A percentile compares a stretch with the other conserved stretches of the same genome.
phyloP scores from a whole-genome alignment of 2,113 vertebrate species.

The Diphyllodes magnificus region DNA sequence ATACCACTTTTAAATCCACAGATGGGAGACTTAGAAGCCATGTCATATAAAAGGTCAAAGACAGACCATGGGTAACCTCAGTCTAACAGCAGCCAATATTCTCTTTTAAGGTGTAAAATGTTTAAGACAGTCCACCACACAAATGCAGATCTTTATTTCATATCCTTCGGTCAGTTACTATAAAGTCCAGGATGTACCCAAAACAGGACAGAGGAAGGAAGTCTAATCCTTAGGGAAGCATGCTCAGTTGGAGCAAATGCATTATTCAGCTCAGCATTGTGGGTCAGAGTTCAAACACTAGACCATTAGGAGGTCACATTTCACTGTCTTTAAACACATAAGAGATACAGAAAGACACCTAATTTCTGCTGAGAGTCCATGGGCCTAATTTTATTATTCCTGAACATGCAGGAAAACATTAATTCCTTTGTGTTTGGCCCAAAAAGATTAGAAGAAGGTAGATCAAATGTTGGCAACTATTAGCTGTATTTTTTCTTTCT shows the following conservation, averaged over 20 bases:
- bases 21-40: not conserved
- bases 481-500: not conserved
- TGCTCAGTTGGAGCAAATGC: not conserved
- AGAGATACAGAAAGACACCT: not conserved
- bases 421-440: not conserved
- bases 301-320: not conserved
- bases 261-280: not conserved
- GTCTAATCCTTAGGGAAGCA: not conserved
- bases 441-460: not conserved
- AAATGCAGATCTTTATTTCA: not conserved
- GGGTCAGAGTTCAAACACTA: not conserved
- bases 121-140: not conserved
- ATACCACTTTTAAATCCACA: not conserved
- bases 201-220: not conserved
- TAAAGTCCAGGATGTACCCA: not conserved
- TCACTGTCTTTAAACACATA: not conserved
- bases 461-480: fast-evolving
- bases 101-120: not conserved
- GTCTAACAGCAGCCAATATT: not conserved
- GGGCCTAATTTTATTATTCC: not conserved
- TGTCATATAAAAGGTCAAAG: not conserved
- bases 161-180: not conserved
- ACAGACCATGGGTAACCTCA: not conserved
- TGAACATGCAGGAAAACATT: not conserved
- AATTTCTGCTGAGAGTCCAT: not conserved